Base-by-base conservation (phyloP, 2,888 invertebrate species). In the Biston stratarius region DNA sequence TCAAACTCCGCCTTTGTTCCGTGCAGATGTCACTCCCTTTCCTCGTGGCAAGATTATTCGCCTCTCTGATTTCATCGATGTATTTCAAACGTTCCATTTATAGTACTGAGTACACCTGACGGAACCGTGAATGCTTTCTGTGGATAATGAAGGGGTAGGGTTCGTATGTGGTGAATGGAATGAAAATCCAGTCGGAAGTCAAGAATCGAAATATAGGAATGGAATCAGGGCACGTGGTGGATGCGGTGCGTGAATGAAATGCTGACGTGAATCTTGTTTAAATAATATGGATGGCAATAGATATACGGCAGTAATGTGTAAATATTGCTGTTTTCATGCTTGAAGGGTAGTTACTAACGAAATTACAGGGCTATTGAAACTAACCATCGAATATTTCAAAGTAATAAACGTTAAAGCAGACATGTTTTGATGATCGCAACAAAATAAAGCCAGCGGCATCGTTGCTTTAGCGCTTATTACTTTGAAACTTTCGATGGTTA, bases 1-100 rank as follows among this genome's bases (percentile, higher is more conserved):
- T 86, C 83, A 88, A 89, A 86, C 86, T 79, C 80, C 64, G 81
- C 84, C 83, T 90, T 90, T 88, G 87, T 88, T 85, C 80, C 12
- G 73, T 75, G 59, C 81, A 81, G 81, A 86, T 85, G 85, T 86
- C 85, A 83, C 81, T 81, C 78, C 74, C 80, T 81, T 83, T 83
- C 81, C 75, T 71, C 78, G 73, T 70, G 71, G 70, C 64, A 69
- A 74, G 70, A 38, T 55, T 55, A 55, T 78, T 74, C 75, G 77
- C 69, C 74, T 74, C 77, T 78, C 70, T 75, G 79, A 80, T 80
- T 81, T 74, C 77, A 79, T 78, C 74, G 74, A 74, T 72, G 73
- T 79, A 78, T 57, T 62, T 56, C 33, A 47, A 62, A 55, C 61
- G 51, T 62, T 56, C 45, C 47, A 51, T 51, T 62, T 69, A 38